These are phyloP conservation scores for Linepithema humile DNA, from an alignment of 1,140 invertebrate genomes.

Conservation along the genomic window DNA sequence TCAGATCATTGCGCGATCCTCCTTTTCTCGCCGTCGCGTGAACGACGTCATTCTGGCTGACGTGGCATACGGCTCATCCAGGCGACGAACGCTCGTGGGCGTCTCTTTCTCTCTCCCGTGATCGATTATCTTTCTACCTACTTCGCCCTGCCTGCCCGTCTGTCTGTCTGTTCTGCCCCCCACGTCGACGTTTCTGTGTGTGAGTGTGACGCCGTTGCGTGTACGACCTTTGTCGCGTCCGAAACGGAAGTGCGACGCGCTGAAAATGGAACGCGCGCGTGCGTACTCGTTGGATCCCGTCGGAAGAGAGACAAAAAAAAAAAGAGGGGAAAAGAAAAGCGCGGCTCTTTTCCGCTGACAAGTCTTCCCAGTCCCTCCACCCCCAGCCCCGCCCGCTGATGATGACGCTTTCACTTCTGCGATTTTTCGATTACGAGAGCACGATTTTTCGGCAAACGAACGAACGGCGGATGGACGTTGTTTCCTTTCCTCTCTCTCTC, in stretches of 20 bases:
- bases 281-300: background rate
- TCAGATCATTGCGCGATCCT: constrained; percentile 61
- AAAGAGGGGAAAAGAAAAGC: background rate
- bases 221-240: background rate
- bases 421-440: constrained; percentile 2
- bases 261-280: constrained; percentile 15
- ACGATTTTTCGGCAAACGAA: constrained; percentile 6
- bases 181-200: constrained; percentile 20
- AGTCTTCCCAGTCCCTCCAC: background rate
- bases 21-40: constrained; percentile 56
- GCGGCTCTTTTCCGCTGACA: background rate
- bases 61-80: constrained; percentile 66
- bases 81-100: constrained; percentile 41
- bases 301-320: background rate
- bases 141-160: background rate
- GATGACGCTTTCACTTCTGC: constrained; percentile 32
- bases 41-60: constrained; percentile 66
- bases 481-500: no score
- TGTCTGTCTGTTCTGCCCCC: constrained; percentile 10
- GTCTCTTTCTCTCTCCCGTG: constrained; percentile 18
- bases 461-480: background rate
- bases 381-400: background rate
- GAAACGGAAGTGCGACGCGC: constrained; percentile 47
- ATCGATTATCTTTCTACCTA: constrained; percentile 43
- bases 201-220: constrained; percentile 39